Conservation (phyloP, 1,140 invertebrate species). For the Thaumetopoea pityocampa region DNA sequence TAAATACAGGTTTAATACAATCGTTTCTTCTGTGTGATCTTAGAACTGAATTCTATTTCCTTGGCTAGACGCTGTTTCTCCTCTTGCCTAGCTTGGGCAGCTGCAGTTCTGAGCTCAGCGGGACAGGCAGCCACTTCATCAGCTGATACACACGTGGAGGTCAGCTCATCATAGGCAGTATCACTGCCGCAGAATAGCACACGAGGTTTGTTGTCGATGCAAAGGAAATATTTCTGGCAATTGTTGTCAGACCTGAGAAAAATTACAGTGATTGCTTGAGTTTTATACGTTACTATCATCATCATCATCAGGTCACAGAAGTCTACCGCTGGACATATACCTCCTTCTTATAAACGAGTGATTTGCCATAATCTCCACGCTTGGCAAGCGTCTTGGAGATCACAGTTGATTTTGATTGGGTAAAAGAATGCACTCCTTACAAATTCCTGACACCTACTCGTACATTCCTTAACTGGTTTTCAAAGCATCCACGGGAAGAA, state of each 20-base stretch:
- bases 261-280: neutral
- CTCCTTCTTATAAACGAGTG: too few relatives aligned
- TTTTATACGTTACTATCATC: neutral
- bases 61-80: constrained; percentile 37
- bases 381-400: too few relatives aligned
- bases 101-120: constrained; percentile 35
- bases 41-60: constrained; percentile 23
- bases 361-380: too few relatives aligned
- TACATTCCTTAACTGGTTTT: too few relatives aligned
- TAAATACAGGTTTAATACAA: neutral
- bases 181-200: constrained; percentile 84
- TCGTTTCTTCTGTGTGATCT: constrained; percentile 3
- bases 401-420: too few relatives aligned
- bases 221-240: constrained; percentile 90
- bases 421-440: too few relatives aligned
- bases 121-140: constrained; percentile 55
- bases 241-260: constrained; percentile 76
- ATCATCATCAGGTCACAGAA: too few relatives aligned
- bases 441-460: too few relatives aligned
- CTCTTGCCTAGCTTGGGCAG: constrained; percentile 39
- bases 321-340: too few relatives aligned
- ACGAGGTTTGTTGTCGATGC: constrained; percentile 84
- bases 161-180: constrained; percentile 87
- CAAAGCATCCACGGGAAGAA: too few relatives aligned
- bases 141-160: constrained; percentile 80